These are phyloP conservation scores for Acanthosoma haemorrhoidale DNA, from an alignment of 2,888 invertebrate species.

Conservation along the genomic window DNA sequence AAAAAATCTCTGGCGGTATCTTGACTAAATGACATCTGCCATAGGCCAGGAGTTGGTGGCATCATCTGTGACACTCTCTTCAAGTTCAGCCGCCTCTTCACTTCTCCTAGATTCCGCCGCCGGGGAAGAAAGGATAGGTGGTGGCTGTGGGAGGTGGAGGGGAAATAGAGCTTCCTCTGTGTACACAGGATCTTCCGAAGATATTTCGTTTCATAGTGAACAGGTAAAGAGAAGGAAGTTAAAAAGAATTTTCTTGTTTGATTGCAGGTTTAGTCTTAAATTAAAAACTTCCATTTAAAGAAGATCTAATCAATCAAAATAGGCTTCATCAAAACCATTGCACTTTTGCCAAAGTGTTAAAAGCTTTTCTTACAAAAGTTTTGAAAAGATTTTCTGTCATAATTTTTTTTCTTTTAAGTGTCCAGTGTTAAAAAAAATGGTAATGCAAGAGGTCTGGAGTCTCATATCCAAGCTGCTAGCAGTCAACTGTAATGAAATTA, in stretches of 20 bases:
- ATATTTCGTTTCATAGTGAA: conserved; percentile 70
- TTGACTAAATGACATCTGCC: conserved; percentile 4
- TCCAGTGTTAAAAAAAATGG: too few species aligned
- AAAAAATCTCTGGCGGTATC: not conserved
- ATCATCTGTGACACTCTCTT: conserved; percentile 46
- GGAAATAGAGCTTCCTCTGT: conserved; percentile 58
- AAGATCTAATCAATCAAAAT: not conserved
- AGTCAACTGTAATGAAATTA: too few species aligned
- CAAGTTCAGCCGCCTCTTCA: conserved; percentile 52
- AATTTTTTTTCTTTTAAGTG: too few species aligned
- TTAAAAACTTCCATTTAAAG: too few species aligned
- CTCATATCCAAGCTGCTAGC: too few species aligned
- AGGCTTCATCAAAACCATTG: not conserved
- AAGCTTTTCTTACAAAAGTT: too few species aligned
- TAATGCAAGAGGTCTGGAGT: too few species aligned
- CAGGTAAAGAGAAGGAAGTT: too few species aligned
- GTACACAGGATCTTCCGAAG: conserved; percentile 82
- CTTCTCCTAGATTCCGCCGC: conserved; percentile 48
- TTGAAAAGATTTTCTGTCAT: too few species aligned
- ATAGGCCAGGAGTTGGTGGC: conserved; percentile 40
- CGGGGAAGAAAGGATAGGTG: conserved; percentile 10
- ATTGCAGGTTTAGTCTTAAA: too few species aligned
- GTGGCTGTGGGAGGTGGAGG: conserved; percentile 15
- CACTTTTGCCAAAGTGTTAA: too few species aligned
- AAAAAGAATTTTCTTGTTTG: too few species aligned